Base-by-base conservation (phyloP, 2,888 invertebrate species). In the Epinotia demarniana region DNA sequence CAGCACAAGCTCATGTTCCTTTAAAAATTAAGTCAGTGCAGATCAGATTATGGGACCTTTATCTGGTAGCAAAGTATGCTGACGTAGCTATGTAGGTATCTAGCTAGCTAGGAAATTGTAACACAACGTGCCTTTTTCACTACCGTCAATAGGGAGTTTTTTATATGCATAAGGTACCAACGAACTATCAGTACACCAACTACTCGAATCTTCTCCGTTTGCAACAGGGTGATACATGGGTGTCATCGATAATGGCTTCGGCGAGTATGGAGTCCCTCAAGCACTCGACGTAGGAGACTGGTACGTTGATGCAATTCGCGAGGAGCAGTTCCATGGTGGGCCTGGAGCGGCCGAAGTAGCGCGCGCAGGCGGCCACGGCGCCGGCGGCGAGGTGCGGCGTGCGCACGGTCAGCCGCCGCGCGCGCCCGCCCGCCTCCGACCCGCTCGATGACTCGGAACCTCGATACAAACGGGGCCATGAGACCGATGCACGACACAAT, bases 351-450 rank as follows among this genome's bases (percentile, higher is more conserved):
- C 49, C 58, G 46, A 83, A 27, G 69, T 79, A 77, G 6, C 73
- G 77, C 16, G 79, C 77, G 3, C 82, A 72, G 3, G 87, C 87
- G 0, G 79, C 77, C 69, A 90, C 87, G 0, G 84, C 82, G 33
- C 85, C 90, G 8, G 88, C 90, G n/a, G 82, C 82, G 46, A 91
- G 62, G 75, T 89, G 88, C 58, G 89, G 53, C 16, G 85, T 85
- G n/a, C 84, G 80, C 18, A 86, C 58, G 8, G 74, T 60, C 9
- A 11, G 61, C 57, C 62, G 67, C 43, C 39, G 64, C 79, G 78
- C 63, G 43, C 55, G 68, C 80, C 77, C 62, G n/a, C 55, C 43
- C 3, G 63, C 13, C 63, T 58, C 63, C 13, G 60, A 63, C 49
- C 69, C 57, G 33, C 63, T 63, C 63, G 69, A 74, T 33, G 74